Base-by-base conservation (phyloP, 2,888 invertebrate species). In the Halictus ligatus region DNA sequence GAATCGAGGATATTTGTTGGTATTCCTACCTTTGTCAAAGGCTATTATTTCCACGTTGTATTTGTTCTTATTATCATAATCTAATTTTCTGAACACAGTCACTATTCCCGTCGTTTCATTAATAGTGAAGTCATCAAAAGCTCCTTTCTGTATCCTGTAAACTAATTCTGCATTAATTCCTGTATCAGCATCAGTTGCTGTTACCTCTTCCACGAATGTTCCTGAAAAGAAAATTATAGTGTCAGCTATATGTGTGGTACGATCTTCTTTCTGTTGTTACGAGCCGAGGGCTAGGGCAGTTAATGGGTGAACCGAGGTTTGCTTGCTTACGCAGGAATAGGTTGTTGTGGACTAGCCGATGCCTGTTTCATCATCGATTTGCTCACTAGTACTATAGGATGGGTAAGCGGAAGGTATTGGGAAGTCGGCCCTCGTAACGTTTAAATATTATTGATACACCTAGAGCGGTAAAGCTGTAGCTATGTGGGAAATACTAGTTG, bases 171-270 rank as follows among this genome's bases (percentile, higher is more conserved):
- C 97, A 95, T 99, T 99, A 5, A 97, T 94, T 0, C 98, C 98
- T n/a, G 97, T 97, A 95, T 99, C 99, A 29, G 97, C 96, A 94
- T 99, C 99, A 0, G 96, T 97, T 0, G 99, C 99, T 75, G 96
- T 95, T 0, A 99, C 96, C 78, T 97, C 96, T 78, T 97, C 96
- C 21, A 98, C 97, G 87, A 97, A 96, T 0, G 97, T 97, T n/a
- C 97, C 98, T 98, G 90, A 4, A 91, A 84, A 58, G 12, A n/a
- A 58, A 58, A 58, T n/a, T 10, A n/a, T 54, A n/a, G 54, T 1
- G n/a, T n/a, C n/a, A n/a, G n/a, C 3, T 54, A n/a, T 21, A 54
- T 21, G 8, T 10, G 54, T 21, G 54, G 21, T 54, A 54, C 21
- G 2, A 54, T 21, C 54, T 54, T 10, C 21, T n/a, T 54, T 21